phyloP scores from a whole-genome alignment of 2,797 vertebrate genomes.

The Gephyroberyx darwinii region DNA sequence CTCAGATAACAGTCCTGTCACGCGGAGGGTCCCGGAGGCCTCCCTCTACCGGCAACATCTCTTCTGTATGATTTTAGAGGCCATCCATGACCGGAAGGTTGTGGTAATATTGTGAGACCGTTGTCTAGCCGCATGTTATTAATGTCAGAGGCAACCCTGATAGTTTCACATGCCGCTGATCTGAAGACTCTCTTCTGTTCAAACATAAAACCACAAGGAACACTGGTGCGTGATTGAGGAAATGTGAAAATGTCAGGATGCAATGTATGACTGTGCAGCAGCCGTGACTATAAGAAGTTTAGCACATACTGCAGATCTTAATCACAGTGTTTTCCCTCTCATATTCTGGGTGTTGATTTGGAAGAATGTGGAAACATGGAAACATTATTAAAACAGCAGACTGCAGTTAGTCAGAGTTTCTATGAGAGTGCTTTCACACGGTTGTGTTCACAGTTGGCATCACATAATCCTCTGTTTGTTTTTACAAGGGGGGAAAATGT shows the following conservation, averaged over 20 bases:
- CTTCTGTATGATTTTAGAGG: conserved; percentile 77
- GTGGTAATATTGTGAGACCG: background rate
- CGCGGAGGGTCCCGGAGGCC: conserved; percentile 71
- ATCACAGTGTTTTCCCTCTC: background rate
- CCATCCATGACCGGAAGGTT: background rate
- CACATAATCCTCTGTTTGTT: background rate
- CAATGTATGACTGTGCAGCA: conserved; percentile 17
- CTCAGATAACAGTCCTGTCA: conserved; percentile 82
- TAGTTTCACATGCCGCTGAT: conserved; percentile 16
- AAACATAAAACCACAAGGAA: conserved; percentile 9
- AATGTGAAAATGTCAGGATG: conserved; percentile 4
- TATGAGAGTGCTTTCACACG: conserved; percentile 14
- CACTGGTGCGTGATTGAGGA: conserved; percentile 19
- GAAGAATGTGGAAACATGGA: background rate
- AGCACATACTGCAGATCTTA: conserved; percentile 11
- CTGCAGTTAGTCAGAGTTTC: conserved; percentile 30
- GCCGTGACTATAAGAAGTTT: background rate
- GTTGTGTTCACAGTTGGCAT: conserved; percentile 30
- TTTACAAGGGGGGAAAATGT: conserved; percentile 23
- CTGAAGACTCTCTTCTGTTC: conserved; percentile 13
- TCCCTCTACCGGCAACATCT: conserved; percentile 69
- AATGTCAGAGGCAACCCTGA: conserved; percentile 7
- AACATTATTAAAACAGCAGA: conserved; percentile 10
- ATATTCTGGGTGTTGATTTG: conserved; percentile 16
- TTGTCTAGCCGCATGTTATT: conserved; percentile 5